These are phyloP conservation scores for Neodiprion fabricii DNA, from an alignment of 1,140 invertebrate species.

Conservation along the genomic window DNA sequence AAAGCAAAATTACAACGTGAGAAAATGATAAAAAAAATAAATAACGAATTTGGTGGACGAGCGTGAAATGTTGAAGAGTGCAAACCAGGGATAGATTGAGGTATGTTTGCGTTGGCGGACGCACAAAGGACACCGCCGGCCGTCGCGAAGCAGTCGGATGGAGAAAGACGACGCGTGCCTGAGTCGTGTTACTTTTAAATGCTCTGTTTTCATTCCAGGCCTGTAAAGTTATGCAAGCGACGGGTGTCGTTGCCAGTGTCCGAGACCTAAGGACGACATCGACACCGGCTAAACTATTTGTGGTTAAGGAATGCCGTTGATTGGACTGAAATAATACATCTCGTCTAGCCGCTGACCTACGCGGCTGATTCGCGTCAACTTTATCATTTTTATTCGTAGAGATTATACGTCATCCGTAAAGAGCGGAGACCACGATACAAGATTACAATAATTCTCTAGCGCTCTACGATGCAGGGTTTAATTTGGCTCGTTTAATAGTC, in stretches of 20 bases:
- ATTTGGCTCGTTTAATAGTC: too few relatives aligned
- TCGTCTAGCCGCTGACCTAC: neutral
- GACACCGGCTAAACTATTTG: constrained; percentile 42
- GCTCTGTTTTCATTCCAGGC: constrained; percentile 35
- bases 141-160: neutral
- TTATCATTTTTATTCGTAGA: too few relatives aligned
- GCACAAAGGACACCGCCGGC: constrained; percentile 10
- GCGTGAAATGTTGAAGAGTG: neutral
- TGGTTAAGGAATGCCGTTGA: constrained; percentile 51
- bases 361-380: neutral
- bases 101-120: constrained; percentile 11
- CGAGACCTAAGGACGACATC: constrained; percentile 10
- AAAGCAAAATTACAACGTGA: too few relatives aligned
- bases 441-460: too few relatives aligned
- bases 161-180: constrained; percentile 8
- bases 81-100: neutral
- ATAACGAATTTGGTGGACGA: too few relatives aligned
- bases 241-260: constrained; percentile 17
- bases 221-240: constrained; percentile 45
- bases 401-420: too few relatives aligned
- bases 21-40: too few relatives aligned
- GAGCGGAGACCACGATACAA: too few relatives aligned
- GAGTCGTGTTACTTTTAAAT: neutral
- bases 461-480: too few relatives aligned
- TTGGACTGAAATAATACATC: constrained; percentile 51